Percentiles rank a stretch among this genome's conserved stretches.
These are phyloP conservation scores for Linhomoeus sp. DNA, from an alignment of 2,888 invertebrate species.

Conservation along the genomic window DNA sequence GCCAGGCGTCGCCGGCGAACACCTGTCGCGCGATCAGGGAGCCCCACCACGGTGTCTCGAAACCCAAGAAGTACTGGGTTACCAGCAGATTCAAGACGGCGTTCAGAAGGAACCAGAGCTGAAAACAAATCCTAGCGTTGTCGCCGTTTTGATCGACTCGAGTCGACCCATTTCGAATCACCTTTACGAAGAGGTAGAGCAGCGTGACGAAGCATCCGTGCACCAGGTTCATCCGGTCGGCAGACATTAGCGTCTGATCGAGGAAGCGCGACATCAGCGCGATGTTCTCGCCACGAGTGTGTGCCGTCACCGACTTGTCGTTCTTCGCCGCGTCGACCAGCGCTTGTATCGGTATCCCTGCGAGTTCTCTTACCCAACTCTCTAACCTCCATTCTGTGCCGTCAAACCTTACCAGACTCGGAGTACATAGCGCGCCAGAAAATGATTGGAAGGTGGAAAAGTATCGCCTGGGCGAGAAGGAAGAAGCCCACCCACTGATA, in stretches of 20 bases:
- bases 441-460: constrained; percentile 24
- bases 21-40: constrained; percentile 18
- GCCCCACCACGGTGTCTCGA: constrained; percentile 21
- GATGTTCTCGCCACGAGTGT: constrained; percentile 18
- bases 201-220: constrained; percentile 7
- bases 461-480: constrained; percentile 22
- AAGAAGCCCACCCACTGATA: constrained; percentile 27
- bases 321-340: constrained; percentile 21
- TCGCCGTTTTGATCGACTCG: no score
- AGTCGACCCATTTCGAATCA: constrained; percentile 5
- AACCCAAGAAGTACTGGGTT: constrained; percentile 15
- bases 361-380: no score
- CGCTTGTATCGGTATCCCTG: constrained; percentile 19
- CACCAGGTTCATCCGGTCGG: background rate
- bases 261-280: constrained; percentile 14
- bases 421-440: constrained; percentile 19
- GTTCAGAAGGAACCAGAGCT: no score
- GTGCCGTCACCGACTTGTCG: constrained; percentile 18
- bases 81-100: background rate
- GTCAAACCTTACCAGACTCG: constrained; percentile 11
- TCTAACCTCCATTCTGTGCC: no score
- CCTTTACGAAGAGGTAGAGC: constrained; percentile 18
- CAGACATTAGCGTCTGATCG: constrained; percentile 3
- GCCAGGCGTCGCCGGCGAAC: constrained; percentile 19
- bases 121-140: no score